These are phyloP conservation scores for Panopea generosa DNA, from an alignment of 2,888 invertebrate genomes.

Conservation along the genomic window DNA sequence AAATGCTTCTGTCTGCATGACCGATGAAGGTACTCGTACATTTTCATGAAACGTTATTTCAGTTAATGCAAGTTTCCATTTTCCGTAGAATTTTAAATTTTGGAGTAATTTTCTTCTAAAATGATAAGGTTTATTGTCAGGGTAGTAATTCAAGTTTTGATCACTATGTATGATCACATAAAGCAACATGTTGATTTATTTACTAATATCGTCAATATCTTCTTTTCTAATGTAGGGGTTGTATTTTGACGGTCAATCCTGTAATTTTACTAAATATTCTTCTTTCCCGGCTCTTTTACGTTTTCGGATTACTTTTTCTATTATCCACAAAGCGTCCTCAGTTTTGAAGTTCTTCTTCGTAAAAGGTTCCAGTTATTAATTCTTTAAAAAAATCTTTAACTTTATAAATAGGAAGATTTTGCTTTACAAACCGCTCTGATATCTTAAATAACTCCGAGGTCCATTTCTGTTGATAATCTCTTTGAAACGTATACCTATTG, in stretches of 20 bases:
- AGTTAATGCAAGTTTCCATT: constrained; percentile 14
- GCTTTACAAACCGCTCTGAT: constrained; percentile 14
- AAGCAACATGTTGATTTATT: neutral
- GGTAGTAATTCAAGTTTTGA: neutral
- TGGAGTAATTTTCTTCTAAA: constrained; percentile 6
- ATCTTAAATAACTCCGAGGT: constrained; percentile 49
- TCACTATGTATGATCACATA: constrained; percentile 4
- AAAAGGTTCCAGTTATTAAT: no score
- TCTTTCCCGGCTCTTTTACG: constrained; percentile 6
- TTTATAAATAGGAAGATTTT: no score
- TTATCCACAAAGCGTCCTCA: neutral
- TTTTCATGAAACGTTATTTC: constrained; percentile 18
- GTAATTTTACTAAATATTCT: constrained; percentile 10
- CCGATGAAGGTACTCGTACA: no score
- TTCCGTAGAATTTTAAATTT: constrained; percentile 3
- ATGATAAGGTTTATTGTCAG: constrained; percentile 3
- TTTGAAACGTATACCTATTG: constrained; percentile 39
- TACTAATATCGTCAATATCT: neutral
- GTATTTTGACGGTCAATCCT: constrained; percentile 13
- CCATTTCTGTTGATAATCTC: constrained; percentile 57
- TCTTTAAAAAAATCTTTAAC: no score
- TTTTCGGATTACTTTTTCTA: constrained; percentile 13
- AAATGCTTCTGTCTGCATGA: neutral
- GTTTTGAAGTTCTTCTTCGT: no score
- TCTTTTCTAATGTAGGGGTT: constrained; percentile 7